Evolutionary conservation across 2,888 invertebrate genomes (phyloP).

Genomic region (Amblyjoppa proteus): DNA sequence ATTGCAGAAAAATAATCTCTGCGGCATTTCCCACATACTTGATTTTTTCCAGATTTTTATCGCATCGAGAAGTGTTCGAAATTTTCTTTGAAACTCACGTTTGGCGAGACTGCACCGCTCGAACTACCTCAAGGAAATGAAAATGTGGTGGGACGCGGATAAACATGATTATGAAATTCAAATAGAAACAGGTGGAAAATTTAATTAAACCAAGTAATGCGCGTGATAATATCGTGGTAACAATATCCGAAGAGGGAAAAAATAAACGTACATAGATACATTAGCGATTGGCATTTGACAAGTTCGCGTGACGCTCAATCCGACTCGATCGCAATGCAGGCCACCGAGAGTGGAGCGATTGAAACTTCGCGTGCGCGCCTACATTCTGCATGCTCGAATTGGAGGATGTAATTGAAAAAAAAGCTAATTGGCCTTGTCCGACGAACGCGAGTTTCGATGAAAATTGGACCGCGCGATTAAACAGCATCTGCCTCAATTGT

Average conservation of each 20-base stretch:
- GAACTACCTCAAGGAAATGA: too few species aligned
- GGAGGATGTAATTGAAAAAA: constrained; percentile 56
- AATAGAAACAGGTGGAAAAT: neutral
- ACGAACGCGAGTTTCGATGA: neutral
- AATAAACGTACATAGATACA: neutral
- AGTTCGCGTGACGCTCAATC: constrained; percentile 19
- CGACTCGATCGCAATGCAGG: neutral
- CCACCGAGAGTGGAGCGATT: constrained; percentile 14
- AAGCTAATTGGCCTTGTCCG: constrained; percentile 13
- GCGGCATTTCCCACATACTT: too few species aligned
- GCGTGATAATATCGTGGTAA: neutral
- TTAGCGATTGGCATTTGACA: constrained; percentile 16
- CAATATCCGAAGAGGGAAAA: neutral
- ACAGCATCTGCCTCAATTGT: constrained; percentile 5
- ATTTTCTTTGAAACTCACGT: too few species aligned
- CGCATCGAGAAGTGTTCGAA: too few species aligned
- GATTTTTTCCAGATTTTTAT: too few species aligned
- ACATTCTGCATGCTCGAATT: constrained; percentile 27
- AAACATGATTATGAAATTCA: neutral
- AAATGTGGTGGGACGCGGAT: neutral
- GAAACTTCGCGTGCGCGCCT: constrained; percentile 53
- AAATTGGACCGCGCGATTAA: neutral
- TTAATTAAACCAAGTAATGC: neutral
- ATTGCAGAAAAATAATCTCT: too few species aligned
- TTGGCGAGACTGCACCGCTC: too few species aligned